A percentile compares a stretch with the other conserved stretches of the same genome.
phyloP scores from a whole-genome alignment of 2,113 vertebrate genomes.

The Daphoenositta chrysoptera region DNA sequence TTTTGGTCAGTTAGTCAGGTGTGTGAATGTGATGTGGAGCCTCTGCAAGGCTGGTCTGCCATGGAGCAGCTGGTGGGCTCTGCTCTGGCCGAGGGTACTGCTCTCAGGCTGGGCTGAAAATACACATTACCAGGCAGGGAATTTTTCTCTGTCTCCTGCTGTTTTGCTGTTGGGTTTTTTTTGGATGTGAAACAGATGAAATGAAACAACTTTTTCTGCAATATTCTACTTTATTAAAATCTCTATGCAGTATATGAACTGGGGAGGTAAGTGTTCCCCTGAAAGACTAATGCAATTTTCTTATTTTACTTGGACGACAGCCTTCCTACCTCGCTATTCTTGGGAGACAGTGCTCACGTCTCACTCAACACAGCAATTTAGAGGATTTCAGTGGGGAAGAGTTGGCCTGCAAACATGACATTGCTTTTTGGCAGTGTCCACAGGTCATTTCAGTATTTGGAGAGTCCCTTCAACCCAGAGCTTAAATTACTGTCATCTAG shows the following conservation, averaged over 20 bases:
- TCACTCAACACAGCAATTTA: conserved; percentile 37
- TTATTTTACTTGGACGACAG: conserved; percentile 44
- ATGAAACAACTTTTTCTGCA: conserved; percentile 36
- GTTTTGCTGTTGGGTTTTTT: background rate
- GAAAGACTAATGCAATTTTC: conserved; percentile 31
- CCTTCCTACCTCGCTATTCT: background rate
- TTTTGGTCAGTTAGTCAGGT: background rate
- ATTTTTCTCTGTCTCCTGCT: background rate
- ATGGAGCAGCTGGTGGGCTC: background rate
- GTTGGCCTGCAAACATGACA: conserved; percentile 13
- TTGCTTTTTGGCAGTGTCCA: background rate
- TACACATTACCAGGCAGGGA: background rate
- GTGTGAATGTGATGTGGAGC: background rate
- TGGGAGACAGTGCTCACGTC: background rate
- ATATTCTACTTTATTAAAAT: conserved; percentile 56
- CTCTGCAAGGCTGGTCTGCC: background rate
- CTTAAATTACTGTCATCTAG: background rate
- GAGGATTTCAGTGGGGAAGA: background rate
- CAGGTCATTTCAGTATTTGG: background rate
- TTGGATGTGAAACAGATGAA: conserved; percentile 6
- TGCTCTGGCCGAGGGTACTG: background rate
- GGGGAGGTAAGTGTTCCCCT: conserved; percentile 50
- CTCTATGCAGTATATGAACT: background rate
- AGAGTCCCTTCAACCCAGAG: background rate
- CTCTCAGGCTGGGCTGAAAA: background rate